Percentiles rank a stretch among this genome's conserved stretches.
phyloP scores from a whole-genome alignment of 2,797 vertebrate species.

The Parotocinclus haroldoi region DNA sequence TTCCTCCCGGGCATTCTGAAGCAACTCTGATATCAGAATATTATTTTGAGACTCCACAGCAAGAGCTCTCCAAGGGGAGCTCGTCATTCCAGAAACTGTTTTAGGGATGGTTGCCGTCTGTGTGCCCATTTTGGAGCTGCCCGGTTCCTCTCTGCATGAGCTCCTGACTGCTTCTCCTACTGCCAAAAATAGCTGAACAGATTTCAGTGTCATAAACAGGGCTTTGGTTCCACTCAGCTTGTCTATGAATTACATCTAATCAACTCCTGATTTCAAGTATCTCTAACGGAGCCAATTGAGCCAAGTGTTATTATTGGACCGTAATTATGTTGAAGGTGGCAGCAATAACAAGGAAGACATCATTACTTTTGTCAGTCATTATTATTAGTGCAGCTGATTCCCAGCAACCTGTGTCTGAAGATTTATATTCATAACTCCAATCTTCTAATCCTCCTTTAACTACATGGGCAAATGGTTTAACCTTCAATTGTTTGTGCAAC shows the following conservation, averaged over 20 bases:
- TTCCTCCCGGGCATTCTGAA: conserved; percentile 37
- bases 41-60: conserved; percentile 38
- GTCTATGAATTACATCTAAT: conserved; percentile 37
- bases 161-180: conserved; percentile 17
- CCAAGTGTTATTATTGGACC: conserved; percentile 11
- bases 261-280: conserved; percentile 35
- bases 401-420: conserved; percentile 33
- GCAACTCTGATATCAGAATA: too few relatives aligned
- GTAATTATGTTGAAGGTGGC: conserved; percentile 36
- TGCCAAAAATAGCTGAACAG: conserved; percentile 44
- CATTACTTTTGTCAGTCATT: conserved; percentile 20
- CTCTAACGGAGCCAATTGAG: conserved; percentile 7
- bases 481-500: too few relatives aligned
- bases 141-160: conserved; percentile 7
- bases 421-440: too few relatives aligned
- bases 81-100: conserved; percentile 30
- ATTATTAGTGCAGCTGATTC: conserved; percentile 28
- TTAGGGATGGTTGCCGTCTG: conserved; percentile 23
- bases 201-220: conserved; percentile 39
- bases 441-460: too few relatives aligned
- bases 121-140: conserved; percentile 20
- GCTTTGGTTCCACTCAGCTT: conserved; percentile 32
- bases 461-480: too few relatives aligned
- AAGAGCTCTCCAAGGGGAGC: conserved; percentile 27
- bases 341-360: conserved; percentile 25